Percentiles rank a stretch among this genome's conserved stretches.
Evolutionary conservation across 1,140 invertebrate species (phyloP).

Genomic region (Mactra quadrangularis): DNA sequence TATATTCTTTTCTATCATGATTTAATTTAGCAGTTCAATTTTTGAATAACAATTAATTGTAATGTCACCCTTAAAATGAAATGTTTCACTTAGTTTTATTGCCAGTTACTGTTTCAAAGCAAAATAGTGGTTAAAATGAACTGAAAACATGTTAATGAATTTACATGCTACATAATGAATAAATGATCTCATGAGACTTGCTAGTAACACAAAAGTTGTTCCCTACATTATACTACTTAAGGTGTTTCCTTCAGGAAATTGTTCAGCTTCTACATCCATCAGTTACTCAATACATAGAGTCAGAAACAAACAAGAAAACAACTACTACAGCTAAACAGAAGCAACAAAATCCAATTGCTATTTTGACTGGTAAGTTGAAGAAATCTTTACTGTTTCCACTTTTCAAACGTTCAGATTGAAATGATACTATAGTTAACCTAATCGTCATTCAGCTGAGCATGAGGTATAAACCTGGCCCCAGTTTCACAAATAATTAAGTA

Average conservation of each 20-base stretch:
- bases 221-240: too few relatives aligned
- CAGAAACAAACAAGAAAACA: neutral
- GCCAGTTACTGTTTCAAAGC: neutral
- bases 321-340: neutral
- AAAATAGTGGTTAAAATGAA: neutral
- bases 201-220: neutral
- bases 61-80: neutral
- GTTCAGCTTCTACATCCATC: conserved; percentile 27
- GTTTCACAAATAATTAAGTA: neutral
- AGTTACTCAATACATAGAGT: conserved; percentile 18
- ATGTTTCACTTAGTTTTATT: neutral
- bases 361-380: conserved; percentile 10
- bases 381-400: too few relatives aligned
- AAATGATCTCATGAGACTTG: too few relatives aligned
- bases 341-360: conserved; percentile 23
- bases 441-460: neutral
- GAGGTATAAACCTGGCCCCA: neutral
- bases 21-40: neutral
- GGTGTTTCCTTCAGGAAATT: conserved; percentile 41
- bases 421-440: too few relatives aligned
- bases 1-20: neutral
- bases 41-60: too few relatives aligned
- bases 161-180: too few relatives aligned
- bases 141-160: neutral
- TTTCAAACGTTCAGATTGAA: too few relatives aligned